phyloP scores from a whole-genome alignment of 2,113 vertebrate species.

The Anthoscopus minutus region DNA sequence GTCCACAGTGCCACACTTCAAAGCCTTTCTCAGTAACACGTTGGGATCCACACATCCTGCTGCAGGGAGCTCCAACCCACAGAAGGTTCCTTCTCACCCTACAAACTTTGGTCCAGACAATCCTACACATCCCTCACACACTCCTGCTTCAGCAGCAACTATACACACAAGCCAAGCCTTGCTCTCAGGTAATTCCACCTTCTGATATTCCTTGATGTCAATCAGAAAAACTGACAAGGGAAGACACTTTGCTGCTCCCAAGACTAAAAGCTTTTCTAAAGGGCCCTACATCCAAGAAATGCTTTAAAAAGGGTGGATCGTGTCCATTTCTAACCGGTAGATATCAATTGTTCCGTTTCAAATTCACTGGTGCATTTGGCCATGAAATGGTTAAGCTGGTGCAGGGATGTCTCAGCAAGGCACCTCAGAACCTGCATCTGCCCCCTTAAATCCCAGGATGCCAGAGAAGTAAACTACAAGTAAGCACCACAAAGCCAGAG shows the following conservation, averaged over 20 bases:
- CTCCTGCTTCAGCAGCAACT: not conserved
- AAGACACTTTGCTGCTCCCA: not conserved
- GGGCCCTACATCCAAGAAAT: not conserved
- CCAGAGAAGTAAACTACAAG: not conserved
- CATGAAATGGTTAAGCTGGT: not conserved
- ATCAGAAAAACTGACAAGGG: not conserved
- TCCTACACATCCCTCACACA: accelerated
- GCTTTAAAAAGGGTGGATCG: not conserved
- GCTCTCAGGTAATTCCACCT: not conserved
- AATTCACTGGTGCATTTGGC: not conserved
- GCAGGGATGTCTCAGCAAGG: not conserved
- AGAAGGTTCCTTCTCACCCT: not conserved
- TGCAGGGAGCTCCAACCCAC: not conserved
- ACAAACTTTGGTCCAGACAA: not conserved
- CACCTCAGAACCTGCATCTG: not conserved
- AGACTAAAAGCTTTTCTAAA: not conserved
- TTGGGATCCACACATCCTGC: not conserved
- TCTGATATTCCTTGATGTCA: not conserved
- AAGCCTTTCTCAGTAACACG: not conserved
- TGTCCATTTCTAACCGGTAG: not conserved
- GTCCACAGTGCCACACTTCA: not conserved
- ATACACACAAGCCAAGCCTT: not conserved
- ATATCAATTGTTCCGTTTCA: not conserved
- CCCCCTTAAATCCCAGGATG: not conserved
- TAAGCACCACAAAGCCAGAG: not conserved